A percentile compares a stretch with the other conserved stretches of the same genome.
phyloP scores from a whole-genome alignment of 1,140 invertebrate genomes.

The Macrotrachela quadricornifera region DNA sequence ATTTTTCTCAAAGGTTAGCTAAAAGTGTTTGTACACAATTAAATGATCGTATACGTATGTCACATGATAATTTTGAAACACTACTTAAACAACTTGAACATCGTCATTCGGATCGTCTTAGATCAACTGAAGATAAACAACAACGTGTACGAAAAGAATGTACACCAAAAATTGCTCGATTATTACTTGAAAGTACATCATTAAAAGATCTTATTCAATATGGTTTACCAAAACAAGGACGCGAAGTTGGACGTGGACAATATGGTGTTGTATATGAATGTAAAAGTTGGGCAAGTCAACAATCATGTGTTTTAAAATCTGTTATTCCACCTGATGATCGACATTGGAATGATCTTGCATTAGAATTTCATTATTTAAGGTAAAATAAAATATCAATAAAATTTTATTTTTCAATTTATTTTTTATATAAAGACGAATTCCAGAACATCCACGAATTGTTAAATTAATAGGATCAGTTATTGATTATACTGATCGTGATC shows the following conservation, averaged over 20 bases:
- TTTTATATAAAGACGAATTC: slow-evolving; percentile 42
- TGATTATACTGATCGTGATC: slow-evolving; percentile 49
- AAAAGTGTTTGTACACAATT: slow-evolving; percentile 52
- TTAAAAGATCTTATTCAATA: slow-evolving; percentile 52
- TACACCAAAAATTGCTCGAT: slow-evolving; percentile 53
- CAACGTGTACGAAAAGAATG: slow-evolving; percentile 44
- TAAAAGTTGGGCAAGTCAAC: slow-evolving; percentile 47
- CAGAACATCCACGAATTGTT: slow-evolving; percentile 58
- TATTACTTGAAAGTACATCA: slow-evolving; percentile 63
- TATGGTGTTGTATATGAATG: slow-evolving; percentile 76
- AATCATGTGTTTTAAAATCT: slow-evolving; percentile 64
- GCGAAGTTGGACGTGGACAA: slow-evolving; percentile 65
- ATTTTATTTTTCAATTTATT: no score
- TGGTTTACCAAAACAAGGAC: slow-evolving; percentile 51
- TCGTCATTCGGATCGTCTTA: slow-evolving; percentile 46
- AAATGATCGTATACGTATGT: slow-evolving; percentile 40
- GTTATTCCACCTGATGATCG: slow-evolving; percentile 68
- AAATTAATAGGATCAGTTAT: slow-evolving; percentile 58
- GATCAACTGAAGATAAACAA: slow-evolving; percentile 58
- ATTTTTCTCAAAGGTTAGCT: slow-evolving; percentile 41
- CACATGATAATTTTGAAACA: slow-evolving; percentile 45
- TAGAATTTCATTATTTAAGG: slow-evolving; percentile 51
- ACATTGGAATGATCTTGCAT: slow-evolving; percentile 70
- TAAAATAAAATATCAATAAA: slow-evolving; percentile 2
- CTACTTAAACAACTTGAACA: slow-evolving; percentile 46